phyloP scores from a whole-genome alignment of 2,888 invertebrate genomes.

The Vanessa cardui region DNA sequence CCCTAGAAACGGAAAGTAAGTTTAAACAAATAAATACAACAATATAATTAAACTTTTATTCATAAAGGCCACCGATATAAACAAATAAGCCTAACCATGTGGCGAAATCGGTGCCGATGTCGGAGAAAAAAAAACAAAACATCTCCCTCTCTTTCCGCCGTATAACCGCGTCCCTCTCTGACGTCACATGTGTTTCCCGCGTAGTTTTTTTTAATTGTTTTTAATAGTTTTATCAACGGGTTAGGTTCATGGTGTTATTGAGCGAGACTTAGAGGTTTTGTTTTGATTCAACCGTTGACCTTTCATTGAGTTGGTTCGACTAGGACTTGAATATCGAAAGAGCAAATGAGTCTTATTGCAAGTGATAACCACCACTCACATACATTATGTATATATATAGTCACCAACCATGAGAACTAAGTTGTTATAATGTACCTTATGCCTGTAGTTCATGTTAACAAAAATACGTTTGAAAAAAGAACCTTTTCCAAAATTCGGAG shows the following conservation, averaged over 20 bases:
- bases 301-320: slow-evolving; percentile 10
- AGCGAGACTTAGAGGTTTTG: slow-evolving; percentile 23
- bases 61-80: slow-evolving; percentile 36
- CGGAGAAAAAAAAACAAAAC: slow-evolving; percentile 51
- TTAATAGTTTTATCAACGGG: slow-evolving; percentile 48
- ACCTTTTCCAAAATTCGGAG: no score
- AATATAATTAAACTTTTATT: slow-evolving; percentile 31
- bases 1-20: not conserved
- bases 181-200: slow-evolving; percentile 67
- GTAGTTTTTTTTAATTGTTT: slow-evolving; percentile 65
- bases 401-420: no score
- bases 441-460: no score
- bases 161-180: slow-evolving; percentile 53
- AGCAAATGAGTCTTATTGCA: no score
- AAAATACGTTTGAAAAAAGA: no score
- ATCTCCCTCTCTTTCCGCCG: slow-evolving; percentile 47
- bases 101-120: slow-evolving; percentile 66
- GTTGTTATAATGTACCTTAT: no score
- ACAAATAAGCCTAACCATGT: slow-evolving; percentile 52
- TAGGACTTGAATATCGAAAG: not conserved
- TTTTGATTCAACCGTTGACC: slow-evolving; percentile 17
- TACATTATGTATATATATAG: no score
- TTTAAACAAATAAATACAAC: slow-evolving; percentile 46
- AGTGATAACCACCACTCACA: no score
- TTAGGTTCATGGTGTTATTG: slow-evolving; percentile 42